Evolutionary conservation across 1,140 invertebrate species (phyloP).

Genomic region (Diabrotica undecimpunctata): DNA sequence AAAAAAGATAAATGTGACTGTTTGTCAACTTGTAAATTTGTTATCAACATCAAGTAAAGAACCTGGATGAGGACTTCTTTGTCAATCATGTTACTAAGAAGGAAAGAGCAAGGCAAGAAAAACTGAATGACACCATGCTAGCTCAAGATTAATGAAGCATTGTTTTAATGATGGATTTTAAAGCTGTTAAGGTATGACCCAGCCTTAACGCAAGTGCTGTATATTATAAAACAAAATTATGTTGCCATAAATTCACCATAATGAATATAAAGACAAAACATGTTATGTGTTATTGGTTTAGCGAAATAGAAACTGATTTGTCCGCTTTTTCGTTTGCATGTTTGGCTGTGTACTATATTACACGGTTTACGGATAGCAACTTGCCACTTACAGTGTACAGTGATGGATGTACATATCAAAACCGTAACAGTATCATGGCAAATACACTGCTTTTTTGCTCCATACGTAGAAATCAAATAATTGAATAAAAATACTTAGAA

Average conservation of each 20-base stretch:
- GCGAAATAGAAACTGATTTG: no score
- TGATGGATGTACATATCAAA: no score
- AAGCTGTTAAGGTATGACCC: neutral
- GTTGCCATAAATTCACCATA: neutral
- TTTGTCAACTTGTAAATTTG: neutral
- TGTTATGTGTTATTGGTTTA: slow-evolving; percentile 1
- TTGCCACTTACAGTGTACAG: no score
- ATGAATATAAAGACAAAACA: slow-evolving; percentile 6
- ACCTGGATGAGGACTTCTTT: neutral
- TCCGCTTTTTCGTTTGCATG: no score
- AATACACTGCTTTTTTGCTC: neutral
- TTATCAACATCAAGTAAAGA: neutral
- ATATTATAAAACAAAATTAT: slow-evolving; percentile 4
- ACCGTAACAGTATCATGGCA: no score
- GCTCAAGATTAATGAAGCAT: neutral
- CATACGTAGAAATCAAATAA: no score
- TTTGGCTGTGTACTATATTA: no score
- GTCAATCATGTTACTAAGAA: neutral
- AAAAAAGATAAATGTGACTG: no score
- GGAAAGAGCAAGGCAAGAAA: slow-evolving; percentile 2
- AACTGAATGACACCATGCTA: neutral
- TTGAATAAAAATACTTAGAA: no score
- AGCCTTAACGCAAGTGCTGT: neutral
- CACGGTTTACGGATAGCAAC: no score
- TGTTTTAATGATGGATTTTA: neutral